Evolutionary conservation across 2,113 vertebrate species (phyloP).

Genomic region (Bettongia penicillata): DNA sequence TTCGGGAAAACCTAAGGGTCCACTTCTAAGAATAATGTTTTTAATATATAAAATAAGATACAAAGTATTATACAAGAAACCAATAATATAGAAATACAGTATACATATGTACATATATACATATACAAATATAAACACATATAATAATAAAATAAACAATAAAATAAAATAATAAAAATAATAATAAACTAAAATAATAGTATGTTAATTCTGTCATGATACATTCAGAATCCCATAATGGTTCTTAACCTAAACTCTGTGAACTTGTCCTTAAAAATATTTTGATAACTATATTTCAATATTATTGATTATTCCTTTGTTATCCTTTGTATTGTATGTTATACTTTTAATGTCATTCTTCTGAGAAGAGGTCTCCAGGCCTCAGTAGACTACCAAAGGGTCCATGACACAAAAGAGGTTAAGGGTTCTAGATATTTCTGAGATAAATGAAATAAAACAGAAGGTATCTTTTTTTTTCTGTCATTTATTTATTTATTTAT

Average conservation of each 20-base stretch:
- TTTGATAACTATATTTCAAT: background rate
- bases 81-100: background rate
- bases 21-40: background rate
- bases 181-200: no score
- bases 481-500: no score
- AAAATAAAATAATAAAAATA: no score
- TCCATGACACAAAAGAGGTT: background rate
- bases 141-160: no score
- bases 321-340: background rate
- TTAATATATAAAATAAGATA: background rate
- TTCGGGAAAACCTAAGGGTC: background rate
- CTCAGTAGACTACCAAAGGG: background rate
- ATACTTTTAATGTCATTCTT: background rate
- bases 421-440: background rate
- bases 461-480: no score
- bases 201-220: background rate
- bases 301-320: background rate
- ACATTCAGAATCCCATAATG: background rate
- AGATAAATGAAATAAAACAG: background rate
- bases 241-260: background rate
- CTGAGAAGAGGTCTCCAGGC: background rate
- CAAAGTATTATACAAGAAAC: background rate
- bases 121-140: background rate
- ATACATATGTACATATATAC: background rate
- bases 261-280: background rate